Percentiles rank a stretch among this genome's conserved stretches.
Conservation (phyloP, 92 coral and sea anemone genomes). For the Paragorgia papillata region DNA sequence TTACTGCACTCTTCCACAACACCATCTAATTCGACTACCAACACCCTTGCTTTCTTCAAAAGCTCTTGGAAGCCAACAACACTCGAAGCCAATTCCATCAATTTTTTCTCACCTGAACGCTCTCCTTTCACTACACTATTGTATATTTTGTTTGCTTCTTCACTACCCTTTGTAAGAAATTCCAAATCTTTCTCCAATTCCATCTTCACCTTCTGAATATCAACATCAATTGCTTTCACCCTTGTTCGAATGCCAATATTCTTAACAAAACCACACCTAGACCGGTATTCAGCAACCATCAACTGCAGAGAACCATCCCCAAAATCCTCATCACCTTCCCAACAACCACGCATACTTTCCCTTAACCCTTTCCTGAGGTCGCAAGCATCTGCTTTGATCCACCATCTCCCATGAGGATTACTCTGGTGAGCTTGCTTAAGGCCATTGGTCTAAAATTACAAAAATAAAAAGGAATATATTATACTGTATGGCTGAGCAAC, state of each 20-base stretch:
- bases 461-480: neutral
- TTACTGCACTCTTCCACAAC: neutral
- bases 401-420: conserved; percentile 53
- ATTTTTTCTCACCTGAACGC: conserved; percentile 14
- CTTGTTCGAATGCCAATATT: neutral
- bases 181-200: too few relatives aligned
- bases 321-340: conserved; percentile 57
- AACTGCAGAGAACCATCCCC: conserved; percentile 39
- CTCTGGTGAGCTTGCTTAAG: conserved; percentile 32
- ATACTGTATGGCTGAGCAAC: too few relatives aligned
- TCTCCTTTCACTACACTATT: conserved; percentile 26
- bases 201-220: conserved; percentile 14
- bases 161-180: too few relatives aligned
- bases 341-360: too few relatives aligned
- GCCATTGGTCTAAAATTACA: conserved; percentile 28
- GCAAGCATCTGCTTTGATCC: conserved; percentile 59
- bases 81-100: conserved; percentile 64
- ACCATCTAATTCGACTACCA: conserved; percentile 6
- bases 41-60: conserved; percentile 31
- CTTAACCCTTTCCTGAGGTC: conserved; percentile 44
- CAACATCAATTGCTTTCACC: neutral
- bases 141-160: conserved; percentile 30
- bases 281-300: conserved; percentile 29
- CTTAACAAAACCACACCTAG: conserved; percentile 11
- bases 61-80: conserved; percentile 54